Base-by-base conservation (phyloP, 2,888 invertebrate genomes). In the Eilema sororculum region DNA sequence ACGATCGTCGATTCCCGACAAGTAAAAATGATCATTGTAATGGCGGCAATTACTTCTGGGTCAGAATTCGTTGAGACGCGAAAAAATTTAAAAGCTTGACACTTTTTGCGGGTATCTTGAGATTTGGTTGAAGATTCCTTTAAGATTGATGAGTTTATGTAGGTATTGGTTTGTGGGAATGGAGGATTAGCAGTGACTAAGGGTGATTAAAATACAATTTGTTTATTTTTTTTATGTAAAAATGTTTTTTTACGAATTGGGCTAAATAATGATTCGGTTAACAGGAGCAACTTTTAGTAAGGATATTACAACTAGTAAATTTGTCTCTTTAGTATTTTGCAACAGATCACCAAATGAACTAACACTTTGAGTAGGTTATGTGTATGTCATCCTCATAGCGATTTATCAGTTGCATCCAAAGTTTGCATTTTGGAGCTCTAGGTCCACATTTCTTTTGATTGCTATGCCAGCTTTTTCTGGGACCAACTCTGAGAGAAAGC, bases 21-120 rank as follows among this genome's bases (percentile, higher is more conserved):
- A 78, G 75, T 72, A 78, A 75, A 73, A 81, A 80, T 78, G 66
- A 67, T 82, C 71, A 72, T 76, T 73, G 74, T 75, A 33, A 77
- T 75, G 65, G 56, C 57, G 22, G 52, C 73, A 69, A 76, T 77
- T 72, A 76, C 74, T 75, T 78, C 46, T 60, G 65, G n/a, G 41
- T n/a, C 57, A n/a, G 22, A 61, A 60, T n/a, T 56, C 12, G 62
- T 60, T 37, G 57, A 24, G 63, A 3, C 20, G 25, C 52, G n/a
- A 67, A 71, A 28, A 78, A 73, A 66, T 69, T 65, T 65, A 20
- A n/a, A 61, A 63, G n/a, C 22, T 28, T n/a, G 12, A 13, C 20
- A 61, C 24, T 68, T 78, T 74, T 75, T 41, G 33, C 16, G 68
- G 33, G 0, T 61, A 57, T 61, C 61, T 37, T 2, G 30, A 73